These are phyloP conservation scores for Sylvilagus bachmani DNA, from an alignment of 2,113 vertebrate genomes.

Conservation along the genomic window DNA sequence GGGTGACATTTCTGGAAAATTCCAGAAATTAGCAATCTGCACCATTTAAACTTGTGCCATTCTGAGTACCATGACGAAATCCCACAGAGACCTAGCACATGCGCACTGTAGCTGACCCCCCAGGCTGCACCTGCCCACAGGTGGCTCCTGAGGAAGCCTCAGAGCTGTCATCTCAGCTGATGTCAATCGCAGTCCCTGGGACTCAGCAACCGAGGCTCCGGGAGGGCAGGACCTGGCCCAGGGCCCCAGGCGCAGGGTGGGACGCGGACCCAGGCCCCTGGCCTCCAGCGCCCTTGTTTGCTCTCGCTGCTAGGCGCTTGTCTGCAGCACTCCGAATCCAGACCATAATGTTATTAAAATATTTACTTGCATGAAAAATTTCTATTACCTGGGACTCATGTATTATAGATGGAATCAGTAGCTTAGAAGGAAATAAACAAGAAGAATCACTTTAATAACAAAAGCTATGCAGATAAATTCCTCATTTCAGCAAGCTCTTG, in stretches of 20 bases:
- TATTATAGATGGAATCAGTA: conserved; percentile 81
- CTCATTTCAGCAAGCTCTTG: conserved; percentile 82
- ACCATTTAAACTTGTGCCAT: background rate
- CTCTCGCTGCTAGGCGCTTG: background rate
- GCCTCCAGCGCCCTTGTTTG: background rate
- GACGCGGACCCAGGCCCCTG: background rate
- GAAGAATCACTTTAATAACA: conserved; percentile 84
- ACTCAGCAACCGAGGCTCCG: background rate
- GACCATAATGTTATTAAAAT: conserved; percentile 82
- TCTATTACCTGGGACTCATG: conserved; percentile 80
- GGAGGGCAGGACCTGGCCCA: background rate
- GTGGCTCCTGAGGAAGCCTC: background rate
- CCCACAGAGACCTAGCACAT: background rate
- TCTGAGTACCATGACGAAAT: background rate
- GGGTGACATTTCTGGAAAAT: background rate
- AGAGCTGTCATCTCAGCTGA: background rate
- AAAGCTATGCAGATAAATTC: conserved; percentile 80
- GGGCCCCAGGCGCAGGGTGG: background rate
- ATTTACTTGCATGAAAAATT: conserved; percentile 79
- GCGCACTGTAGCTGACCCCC: background rate
- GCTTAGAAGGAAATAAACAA: conserved; percentile 81
- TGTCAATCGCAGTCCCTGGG: too few relatives aligned
- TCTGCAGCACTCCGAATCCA: conserved; percentile 58
- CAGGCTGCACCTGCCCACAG: rapidly evolving
- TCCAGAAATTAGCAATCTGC: background rate